A percentile compares a stretch with the other conserved stretches of the same genome.
Conservation (phyloP, 2,888 invertebrate species). For the Calameuta idolon region DNA sequence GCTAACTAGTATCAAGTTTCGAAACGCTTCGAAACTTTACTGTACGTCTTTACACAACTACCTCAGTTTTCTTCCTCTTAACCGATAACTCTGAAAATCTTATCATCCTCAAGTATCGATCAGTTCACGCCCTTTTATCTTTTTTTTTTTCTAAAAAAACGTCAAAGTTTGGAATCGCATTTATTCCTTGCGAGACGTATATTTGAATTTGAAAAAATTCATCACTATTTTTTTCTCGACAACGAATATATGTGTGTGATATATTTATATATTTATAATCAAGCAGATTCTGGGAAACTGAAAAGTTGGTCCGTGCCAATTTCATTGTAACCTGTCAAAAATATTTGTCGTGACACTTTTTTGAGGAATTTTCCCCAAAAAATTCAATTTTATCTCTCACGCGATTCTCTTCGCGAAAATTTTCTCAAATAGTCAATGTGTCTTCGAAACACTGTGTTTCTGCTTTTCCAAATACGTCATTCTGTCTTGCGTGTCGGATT, state of each 20-base stretch:
- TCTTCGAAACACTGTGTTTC: not conserved
- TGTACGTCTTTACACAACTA: not conserved
- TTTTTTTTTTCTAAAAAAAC: not conserved
- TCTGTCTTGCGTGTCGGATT: not conserved
- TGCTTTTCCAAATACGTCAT: not conserved
- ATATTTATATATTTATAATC: not conserved
- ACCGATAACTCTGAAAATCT: not conserved
- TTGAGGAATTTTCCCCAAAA: not conserved
- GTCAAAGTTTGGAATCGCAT: not conserved
- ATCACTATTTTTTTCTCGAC: no score
- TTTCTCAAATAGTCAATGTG: not conserved
- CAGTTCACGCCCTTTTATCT: not conserved
- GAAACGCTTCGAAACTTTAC: not conserved
- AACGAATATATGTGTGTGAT: not conserved
- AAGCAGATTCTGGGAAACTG: not conserved
- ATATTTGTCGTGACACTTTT: not conserved
- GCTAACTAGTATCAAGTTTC: not conserved
- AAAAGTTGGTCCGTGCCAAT: not conserved
- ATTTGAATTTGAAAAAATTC: no score
- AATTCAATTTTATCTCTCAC: not conserved
- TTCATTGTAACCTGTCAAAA: not conserved
- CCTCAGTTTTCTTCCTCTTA: not conserved
- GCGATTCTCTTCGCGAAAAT: not conserved
- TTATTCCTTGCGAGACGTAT: not conserved
- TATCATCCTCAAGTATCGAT: not conserved